These are phyloP conservation scores for Drosophila ezoana DNA, from an alignment of 2,888 invertebrate genomes.

Conservation along the genomic window DNA sequence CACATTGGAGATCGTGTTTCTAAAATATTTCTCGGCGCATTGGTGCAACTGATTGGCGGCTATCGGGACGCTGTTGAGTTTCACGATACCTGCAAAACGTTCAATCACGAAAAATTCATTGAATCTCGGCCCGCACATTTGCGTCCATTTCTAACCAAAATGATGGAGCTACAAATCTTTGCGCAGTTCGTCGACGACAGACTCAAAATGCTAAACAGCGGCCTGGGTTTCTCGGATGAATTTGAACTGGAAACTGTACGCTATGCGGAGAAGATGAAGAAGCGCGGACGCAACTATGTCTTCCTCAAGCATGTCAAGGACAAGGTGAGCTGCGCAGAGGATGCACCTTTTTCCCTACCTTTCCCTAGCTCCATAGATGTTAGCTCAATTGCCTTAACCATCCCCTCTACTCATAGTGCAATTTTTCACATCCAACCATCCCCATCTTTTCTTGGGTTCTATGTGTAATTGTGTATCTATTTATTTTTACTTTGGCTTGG, in stretches of 20 bases:
- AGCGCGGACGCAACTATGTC: constrained; percentile 87
- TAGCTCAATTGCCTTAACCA: constrained; percentile 41
- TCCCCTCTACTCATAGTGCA: constrained; percentile 28
- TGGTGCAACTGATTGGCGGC: constrained; percentile 97
- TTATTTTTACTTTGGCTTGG: constrained; percentile 38
- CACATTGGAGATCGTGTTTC: constrained; percentile 96
- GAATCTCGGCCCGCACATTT: constrained; percentile 93
- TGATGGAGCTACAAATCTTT: constrained; percentile 97
- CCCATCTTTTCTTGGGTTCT: constrained; percentile 25
- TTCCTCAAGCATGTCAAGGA: constrained; percentile 95
- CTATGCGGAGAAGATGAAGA: constrained; percentile 86
- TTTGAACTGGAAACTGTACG: constrained; percentile 95
- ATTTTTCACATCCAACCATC: constrained; percentile 28
- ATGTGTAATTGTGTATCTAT: constrained; percentile 17
- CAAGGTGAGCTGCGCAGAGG: constrained; percentile 87
- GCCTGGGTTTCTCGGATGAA: constrained; percentile 96
- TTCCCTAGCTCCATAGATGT: constrained; percentile 19
- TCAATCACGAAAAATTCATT: constrained; percentile 94
- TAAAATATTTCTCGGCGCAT: constrained; percentile 93
- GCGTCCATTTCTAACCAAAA: constrained; percentile 95
- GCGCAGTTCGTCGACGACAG: constrained; percentile 97
- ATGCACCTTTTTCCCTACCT: constrained; percentile 1
- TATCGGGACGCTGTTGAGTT: constrained; percentile 95
- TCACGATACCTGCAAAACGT: constrained; percentile 90
- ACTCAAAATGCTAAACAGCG: constrained; percentile 95